Base-by-base conservation (phyloP, 2,888 invertebrate species). In the Epinotia nisella region DNA sequence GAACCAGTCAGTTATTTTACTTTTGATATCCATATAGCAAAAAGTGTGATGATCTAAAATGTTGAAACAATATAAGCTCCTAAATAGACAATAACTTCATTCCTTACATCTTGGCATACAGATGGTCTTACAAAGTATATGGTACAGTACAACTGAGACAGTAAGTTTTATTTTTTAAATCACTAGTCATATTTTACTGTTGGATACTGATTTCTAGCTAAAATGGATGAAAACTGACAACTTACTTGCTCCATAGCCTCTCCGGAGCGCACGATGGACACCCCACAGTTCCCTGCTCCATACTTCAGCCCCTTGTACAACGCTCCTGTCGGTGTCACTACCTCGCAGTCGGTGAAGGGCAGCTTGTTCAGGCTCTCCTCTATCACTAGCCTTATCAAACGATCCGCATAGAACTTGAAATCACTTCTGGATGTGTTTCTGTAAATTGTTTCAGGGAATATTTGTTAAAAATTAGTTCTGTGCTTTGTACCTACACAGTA, bases 351-450 rank as follows among this genome's bases (percentile, higher is more conserved):
- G 0, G 97, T 96, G 86, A 99, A 99, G 0, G 99, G 99, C 70
- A 99, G 92, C 85, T 98, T 98, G 91, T 99, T 99, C 39, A 99
- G 94, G 77, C 99, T 99, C 89, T 99, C 99, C 87, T 99, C 99
- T 75, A 99, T 99, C 0, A 99, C 99, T 51, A 99, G 94, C 3
- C 99, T 96, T 83, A 99, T 99, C 89, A 99, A 93, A 77, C 99
- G 96, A 89, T 99, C 99, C 0, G 99, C 99, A 89, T 98, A 99
- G 91, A 99, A 99, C 87, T 99, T 99, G 88, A 99, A 99, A 90
- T 99, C 99, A 92, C 97, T 98, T 79, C 98, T 95, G 2, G 96
- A 94, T 29, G 99, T 99, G 81, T 97, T 97, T 88, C 99, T 99
- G 77, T 39, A 68, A 66, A 53, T 39, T 41, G 45, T 49, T 39